Evolutionary conservation across 2,888 invertebrate genomes (phyloP).

Genomic region (Vesta saturnalis): DNA sequence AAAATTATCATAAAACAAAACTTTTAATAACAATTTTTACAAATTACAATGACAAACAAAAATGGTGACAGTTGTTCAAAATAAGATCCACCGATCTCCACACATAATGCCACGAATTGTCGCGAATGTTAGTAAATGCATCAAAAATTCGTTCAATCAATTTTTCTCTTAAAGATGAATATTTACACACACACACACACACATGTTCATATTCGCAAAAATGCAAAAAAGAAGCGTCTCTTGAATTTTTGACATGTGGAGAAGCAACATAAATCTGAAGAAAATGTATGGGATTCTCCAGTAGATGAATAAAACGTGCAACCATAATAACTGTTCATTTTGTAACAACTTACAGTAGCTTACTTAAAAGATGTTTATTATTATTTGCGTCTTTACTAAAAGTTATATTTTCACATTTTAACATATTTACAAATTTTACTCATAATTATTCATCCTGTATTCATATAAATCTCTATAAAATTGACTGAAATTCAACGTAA

Average conservation of each 20-base stretch:
- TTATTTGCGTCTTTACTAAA: not conserved
- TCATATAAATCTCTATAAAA: slow-evolving; percentile 45
- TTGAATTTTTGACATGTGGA: slow-evolving; percentile 27
- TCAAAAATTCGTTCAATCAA: no score
- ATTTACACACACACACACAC: no score
- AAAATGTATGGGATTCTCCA: slow-evolving; percentile 36
- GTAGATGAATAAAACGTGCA: slow-evolving; percentile 43
- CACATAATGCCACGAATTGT: no score
- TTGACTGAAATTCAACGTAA: slow-evolving; percentile 50
- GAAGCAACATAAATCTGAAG: slow-evolving; percentile 42
- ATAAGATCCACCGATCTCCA: no score
- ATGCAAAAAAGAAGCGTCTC: no score
- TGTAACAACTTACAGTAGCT: slow-evolving; percentile 24
- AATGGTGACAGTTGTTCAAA: not conserved
- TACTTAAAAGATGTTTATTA: not conserved
- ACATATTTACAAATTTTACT: not conserved
- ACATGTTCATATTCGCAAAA: slow-evolving; percentile 19
- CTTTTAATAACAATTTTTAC: no score
- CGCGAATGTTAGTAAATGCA: no score
- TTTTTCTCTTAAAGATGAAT: no score
- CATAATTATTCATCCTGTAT: no score
- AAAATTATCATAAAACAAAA: no score
- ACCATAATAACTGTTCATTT: slow-evolving; percentile 43
- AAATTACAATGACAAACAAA: no score
- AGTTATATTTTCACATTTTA: not conserved